These are phyloP conservation scores for Lacerta agilis DNA, from an alignment of 2,797 vertebrate species.

Conservation along the genomic window DNA sequence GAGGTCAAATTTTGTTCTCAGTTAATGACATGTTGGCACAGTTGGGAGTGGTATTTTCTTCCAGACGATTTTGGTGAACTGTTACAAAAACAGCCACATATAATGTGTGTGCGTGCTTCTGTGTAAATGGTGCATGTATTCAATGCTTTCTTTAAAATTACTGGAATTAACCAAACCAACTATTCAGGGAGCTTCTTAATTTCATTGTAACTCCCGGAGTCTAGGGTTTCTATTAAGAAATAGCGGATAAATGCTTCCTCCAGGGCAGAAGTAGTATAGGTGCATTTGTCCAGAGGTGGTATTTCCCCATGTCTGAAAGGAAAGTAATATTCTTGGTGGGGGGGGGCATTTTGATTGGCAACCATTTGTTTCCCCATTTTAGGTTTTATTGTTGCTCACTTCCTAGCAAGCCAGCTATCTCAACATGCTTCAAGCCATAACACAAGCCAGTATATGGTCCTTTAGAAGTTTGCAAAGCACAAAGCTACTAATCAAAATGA, in stretches of 20 bases:
- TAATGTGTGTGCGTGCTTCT: background rate
- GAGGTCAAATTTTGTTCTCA: conserved; percentile 5
- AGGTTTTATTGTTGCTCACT: background rate
- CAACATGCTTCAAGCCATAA: background rate
- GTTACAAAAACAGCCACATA: background rate
- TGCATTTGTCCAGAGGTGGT: background rate
- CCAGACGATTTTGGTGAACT: background rate
- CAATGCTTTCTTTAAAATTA: background rate
- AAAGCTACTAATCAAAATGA: background rate
- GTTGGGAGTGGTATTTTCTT: conserved; percentile 3
- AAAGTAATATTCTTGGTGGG: background rate
- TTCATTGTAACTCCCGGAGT: background rate
- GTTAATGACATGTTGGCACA: background rate
- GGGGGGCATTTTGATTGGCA: background rate
- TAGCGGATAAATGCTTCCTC: background rate
- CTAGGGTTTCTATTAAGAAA: background rate
- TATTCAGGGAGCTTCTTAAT: background rate
- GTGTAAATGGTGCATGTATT: background rate
- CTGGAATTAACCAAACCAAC: background rate
- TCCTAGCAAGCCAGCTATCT: background rate
- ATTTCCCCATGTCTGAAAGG: background rate
- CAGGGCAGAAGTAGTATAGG: background rate
- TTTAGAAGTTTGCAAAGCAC: background rate
- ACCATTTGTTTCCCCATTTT: background rate
- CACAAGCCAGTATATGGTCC: background rate